phyloP scores from a whole-genome alignment of 2,888 invertebrate genomes.

The Chaitophorus viminalis region DNA sequence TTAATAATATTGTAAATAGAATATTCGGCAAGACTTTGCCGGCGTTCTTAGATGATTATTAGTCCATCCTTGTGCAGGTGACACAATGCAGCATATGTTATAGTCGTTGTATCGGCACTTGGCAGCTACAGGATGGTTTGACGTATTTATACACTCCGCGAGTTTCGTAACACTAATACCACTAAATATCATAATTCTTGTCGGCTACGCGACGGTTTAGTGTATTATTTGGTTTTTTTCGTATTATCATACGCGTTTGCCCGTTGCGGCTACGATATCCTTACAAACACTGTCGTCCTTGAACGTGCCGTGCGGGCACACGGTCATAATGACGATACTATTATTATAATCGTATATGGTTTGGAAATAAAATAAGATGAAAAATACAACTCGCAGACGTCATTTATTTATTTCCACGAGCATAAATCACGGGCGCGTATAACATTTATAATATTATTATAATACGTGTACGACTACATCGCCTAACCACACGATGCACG shows the following conservation, averaged over 20 bases:
- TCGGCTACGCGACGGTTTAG: too few species aligned
- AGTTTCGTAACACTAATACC: neutral
- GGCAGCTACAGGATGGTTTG: too few species aligned
- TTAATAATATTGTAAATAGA: too few species aligned
- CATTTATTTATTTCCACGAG: constrained; percentile 15
- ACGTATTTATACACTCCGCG: neutral
- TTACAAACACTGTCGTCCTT: neutral
- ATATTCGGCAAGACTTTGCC: too few species aligned
- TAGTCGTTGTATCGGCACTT: too few species aligned
- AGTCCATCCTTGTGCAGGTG: too few species aligned
- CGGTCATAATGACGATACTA: neutral
- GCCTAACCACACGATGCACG: neutral
- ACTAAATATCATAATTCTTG: too few species aligned
- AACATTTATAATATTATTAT: too few species aligned
- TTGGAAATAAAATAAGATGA: neutral
- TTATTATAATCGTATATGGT: neutral
- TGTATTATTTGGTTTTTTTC: neutral
- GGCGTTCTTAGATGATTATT: too few species aligned
- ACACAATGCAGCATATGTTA: too few species aligned
- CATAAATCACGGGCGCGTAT: constrained; percentile 20
- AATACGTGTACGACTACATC: neutral
- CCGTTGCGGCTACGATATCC: neutral
- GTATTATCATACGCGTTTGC: neutral
- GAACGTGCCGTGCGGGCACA: neutral
- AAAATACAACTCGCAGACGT: neutral